phyloP scores from a whole-genome alignment of 2,888 invertebrate genomes.

The Prionchulus punctatus region DNA sequence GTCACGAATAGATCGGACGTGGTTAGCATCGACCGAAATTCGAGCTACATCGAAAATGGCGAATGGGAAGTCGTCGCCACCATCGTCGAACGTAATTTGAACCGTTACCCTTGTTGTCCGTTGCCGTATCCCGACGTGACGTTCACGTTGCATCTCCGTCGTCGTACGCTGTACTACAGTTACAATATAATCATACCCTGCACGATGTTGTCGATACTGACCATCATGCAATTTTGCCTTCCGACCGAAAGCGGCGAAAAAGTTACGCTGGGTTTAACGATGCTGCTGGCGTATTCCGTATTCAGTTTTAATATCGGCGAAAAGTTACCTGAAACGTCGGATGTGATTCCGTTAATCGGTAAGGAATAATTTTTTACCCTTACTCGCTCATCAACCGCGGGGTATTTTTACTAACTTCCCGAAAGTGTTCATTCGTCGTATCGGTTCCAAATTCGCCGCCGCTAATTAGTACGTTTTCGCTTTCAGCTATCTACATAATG shows the following conservation, averaged over 20 bases:
- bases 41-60: constrained; percentile 40
- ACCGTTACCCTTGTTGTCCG: constrained; percentile 37
- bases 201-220: constrained; percentile 24
- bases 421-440: too few species aligned
- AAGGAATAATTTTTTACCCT: constrained; percentile 15
- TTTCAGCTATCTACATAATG: constrained; percentile 36
- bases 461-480: too few species aligned
- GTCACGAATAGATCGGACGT: constrained; percentile 32
- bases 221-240: constrained; percentile 35
- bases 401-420: too few species aligned
- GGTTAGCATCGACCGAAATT: constrained; percentile 35
- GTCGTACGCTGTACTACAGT: constrained; percentile 18
- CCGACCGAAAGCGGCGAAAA: constrained; percentile 35
- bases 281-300: constrained; percentile 38
- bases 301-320: constrained; percentile 39
- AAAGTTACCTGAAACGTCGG: constrained; percentile 39
- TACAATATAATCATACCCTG: constrained; percentile 20
- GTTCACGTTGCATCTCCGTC: constrained; percentile 19
- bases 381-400: too few species aligned
- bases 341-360: constrained; percentile 39
- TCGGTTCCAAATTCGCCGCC: too few species aligned
- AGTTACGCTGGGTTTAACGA: constrained; percentile 31
- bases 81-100: constrained; percentile 35
- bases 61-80: constrained; percentile 24
- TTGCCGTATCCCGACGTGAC: constrained; percentile 31